Conservation (phyloP, 2,888 invertebrate genomes). For the Rhagium mordax region DNA sequence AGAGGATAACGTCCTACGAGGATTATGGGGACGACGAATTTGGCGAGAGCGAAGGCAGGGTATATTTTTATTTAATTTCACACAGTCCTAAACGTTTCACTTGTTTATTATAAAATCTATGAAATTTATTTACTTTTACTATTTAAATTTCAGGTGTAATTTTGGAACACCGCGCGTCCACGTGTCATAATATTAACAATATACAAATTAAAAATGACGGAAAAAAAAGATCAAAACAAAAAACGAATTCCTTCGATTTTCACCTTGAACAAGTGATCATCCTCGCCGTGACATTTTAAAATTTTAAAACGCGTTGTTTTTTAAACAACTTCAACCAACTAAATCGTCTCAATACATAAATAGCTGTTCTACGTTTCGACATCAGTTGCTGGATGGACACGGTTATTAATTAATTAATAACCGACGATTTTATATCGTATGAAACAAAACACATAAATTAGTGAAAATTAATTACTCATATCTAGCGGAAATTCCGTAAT, state of each 20-base stretch:
- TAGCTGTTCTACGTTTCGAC: not conserved
- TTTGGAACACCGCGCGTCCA: no score
- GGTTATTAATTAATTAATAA: not conserved
- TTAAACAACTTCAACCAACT: not conserved
- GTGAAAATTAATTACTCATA: not conserved
- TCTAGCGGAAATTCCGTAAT: not conserved
- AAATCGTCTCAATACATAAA: not conserved
- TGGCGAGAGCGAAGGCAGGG: conserved; percentile 65
- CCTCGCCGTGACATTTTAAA: conserved; percentile 5
- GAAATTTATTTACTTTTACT: no score
- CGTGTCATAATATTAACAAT: no score
- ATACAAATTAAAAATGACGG: no score
- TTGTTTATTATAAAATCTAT: no score
- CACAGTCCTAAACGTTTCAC: no score
- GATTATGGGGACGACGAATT: conserved; percentile 74
- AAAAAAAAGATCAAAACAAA: no score
- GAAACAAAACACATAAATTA: not conserved
- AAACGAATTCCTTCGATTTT: no score
- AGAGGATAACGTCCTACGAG: conserved; percentile 75
- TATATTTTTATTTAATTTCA: conserved; percentile 8
- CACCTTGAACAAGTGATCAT: conserved; percentile 14
- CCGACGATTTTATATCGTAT: no score
- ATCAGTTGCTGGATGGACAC: not conserved
- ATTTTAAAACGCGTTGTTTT: not conserved
- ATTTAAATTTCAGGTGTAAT: no score